Evolutionary conservation across 2,113 vertebrate species (phyloP).

Genomic region (Oreochromis spilurus): DNA sequence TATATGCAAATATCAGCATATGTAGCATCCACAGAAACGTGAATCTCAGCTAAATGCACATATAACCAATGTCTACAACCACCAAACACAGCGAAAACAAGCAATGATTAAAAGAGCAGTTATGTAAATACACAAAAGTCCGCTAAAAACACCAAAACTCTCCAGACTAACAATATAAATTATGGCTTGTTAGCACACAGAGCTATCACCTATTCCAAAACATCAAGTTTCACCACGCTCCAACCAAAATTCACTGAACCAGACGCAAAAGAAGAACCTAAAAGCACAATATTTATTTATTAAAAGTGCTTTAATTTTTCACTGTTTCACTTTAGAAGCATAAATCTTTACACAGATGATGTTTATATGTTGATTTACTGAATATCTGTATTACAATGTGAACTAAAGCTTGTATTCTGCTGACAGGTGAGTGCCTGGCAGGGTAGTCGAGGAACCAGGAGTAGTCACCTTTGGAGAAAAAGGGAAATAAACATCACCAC

Average conservation of each 20-base stretch:
- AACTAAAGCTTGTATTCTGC: background rate
- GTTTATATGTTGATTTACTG: fast-evolving
- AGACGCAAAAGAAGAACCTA: background rate
- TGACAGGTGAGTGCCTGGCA: background rate
- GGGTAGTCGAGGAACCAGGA: background rate
- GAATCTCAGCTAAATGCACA: background rate
- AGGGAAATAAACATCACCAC: background rate
- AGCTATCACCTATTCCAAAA: background rate
- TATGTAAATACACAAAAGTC: background rate
- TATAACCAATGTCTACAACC: background rate
- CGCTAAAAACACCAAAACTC: background rate
- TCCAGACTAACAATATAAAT: background rate
- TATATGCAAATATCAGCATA: background rate
- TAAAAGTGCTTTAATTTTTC: background rate
- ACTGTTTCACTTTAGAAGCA: background rate
- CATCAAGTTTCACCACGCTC: background rate
- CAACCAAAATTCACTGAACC: background rate
- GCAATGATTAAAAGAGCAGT: background rate
- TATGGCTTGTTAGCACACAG: background rate
- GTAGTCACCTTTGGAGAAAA: background rate
- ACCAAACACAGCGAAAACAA: background rate
- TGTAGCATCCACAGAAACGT: background rate
- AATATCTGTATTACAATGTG: background rate
- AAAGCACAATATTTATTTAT: background rate
- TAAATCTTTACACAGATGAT: background rate